Evolutionary conservation across 2,888 invertebrate species (phyloP).

Genomic region (Limnephilus lunatus): DNA sequence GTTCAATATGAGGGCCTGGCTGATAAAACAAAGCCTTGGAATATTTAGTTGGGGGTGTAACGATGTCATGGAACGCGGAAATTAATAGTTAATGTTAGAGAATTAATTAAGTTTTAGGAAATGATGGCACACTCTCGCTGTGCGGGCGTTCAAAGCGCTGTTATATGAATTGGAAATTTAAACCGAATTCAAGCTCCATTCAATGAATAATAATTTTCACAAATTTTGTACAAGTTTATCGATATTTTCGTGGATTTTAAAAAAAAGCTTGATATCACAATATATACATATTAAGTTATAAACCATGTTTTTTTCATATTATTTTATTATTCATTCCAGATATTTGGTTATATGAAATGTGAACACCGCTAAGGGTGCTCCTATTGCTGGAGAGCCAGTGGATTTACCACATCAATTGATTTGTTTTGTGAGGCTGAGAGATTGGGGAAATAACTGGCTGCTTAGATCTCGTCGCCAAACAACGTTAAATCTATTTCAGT

Average conservation of each 20-base stretch:
- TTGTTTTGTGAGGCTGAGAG: too few relatives aligned
- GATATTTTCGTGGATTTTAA: neutral
- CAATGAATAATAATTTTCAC: neutral
- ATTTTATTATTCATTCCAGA: too few relatives aligned
- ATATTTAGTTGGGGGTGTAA: conserved; percentile 38
- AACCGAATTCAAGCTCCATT: neutral
- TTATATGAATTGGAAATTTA: neutral
- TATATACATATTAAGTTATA: neutral
- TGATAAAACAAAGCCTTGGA: conserved; percentile 21
- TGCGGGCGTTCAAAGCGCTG: conserved; percentile 2
- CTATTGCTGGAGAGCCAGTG: too few relatives aligned
- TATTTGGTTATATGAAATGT: too few relatives aligned
- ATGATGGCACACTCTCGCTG: conserved; percentile 27
- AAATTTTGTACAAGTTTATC: neutral
- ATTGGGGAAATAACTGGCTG: too few relatives aligned
- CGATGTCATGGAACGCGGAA: conserved; percentile 27
- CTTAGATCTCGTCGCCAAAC: too few relatives aligned
- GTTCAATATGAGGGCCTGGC: neutral
- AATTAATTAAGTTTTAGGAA: conserved; percentile 44
- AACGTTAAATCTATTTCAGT: too few relatives aligned
- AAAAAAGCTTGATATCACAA: too few relatives aligned
- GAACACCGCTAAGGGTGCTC: too few relatives aligned
- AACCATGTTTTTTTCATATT: too few relatives aligned
- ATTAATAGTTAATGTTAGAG: conserved; percentile 42
- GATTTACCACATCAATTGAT: too few relatives aligned